Percentiles rank a stretch among this genome's conserved stretches.
Evolutionary conservation across 53 echinoderm and acorn worm species (phyloP).

Genomic region (Stichopus horrens): DNA sequence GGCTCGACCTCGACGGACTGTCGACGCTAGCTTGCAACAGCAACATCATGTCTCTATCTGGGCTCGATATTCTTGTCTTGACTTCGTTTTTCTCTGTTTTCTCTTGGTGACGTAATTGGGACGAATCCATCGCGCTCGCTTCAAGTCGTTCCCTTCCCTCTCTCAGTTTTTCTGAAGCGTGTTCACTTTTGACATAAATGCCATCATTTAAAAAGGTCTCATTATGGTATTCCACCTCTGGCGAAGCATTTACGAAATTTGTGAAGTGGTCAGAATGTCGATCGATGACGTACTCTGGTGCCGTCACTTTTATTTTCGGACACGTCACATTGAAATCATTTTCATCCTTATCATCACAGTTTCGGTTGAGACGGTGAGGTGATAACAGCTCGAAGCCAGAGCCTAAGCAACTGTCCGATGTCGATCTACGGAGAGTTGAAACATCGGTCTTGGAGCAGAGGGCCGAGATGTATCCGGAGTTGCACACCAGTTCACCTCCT

Average conservation of each 20-base stretch:
- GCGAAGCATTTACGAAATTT: background rate
- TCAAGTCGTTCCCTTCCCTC: background rate
- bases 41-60: background rate
- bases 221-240: too few species aligned
- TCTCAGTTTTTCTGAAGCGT: background rate
- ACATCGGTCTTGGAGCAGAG: background rate
- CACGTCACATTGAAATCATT: background rate
- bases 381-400: background rate
- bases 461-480: background rate
- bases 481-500: background rate
- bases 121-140: background rate
- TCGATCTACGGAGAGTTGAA: background rate
- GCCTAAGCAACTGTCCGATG: background rate
- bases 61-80: background rate
- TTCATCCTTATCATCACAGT: background rate
- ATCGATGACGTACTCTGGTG: background rate
- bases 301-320: background rate
- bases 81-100: background rate
- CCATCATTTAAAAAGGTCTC: too few species aligned
- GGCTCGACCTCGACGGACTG: background rate
- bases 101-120: background rate
- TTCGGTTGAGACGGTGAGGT: background rate
- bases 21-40: background rate
- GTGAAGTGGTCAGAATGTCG: background rate
- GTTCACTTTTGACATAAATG: background rate